Conservation (phyloP, 1,140 invertebrate genomes). For the Pararge aegeria region DNA sequence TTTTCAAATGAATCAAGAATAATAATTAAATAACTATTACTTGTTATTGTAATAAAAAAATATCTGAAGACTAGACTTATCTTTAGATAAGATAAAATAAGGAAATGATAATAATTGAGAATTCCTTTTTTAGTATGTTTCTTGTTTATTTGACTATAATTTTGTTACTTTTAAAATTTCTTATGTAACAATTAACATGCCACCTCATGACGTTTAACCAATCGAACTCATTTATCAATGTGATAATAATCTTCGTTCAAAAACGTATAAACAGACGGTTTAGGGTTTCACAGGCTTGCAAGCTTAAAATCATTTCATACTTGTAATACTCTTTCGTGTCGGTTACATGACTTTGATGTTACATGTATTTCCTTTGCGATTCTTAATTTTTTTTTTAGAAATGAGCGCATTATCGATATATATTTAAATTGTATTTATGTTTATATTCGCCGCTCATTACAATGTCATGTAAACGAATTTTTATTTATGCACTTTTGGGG, state of each 20-base stretch:
- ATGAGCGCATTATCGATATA: constrained; percentile 14
- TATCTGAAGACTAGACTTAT: neutral
- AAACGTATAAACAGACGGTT: neutral
- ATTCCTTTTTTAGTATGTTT: neutral
- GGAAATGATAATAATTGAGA: neutral
- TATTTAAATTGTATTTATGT: constrained; percentile 33
- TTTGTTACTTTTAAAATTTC: neutral
- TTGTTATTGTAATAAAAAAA: neutral
- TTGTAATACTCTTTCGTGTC: constrained; percentile 4
- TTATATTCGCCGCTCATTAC: constrained; percentile 33
- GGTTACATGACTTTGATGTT: constrained; percentile 26
- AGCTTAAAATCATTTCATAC: neutral
- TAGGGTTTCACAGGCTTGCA: neutral
- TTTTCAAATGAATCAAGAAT: neutral
- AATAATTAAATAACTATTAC: neutral
- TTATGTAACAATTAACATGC: neutral
- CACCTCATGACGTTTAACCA: neutral
- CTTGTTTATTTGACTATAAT: neutral
- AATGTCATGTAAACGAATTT: constrained; percentile 28
- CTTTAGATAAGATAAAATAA: neutral
- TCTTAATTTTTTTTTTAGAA: neutral
- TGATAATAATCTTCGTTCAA: neutral
- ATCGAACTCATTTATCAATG: neutral
- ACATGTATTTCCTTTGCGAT: constrained; percentile 3
- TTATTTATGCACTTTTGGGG: constrained; percentile 11